A percentile compares a stretch with the other conserved stretches of the same genome.
Conservation (phyloP, 1,140 invertebrate genomes). For the Camponotus pennsylvanicus region DNA sequence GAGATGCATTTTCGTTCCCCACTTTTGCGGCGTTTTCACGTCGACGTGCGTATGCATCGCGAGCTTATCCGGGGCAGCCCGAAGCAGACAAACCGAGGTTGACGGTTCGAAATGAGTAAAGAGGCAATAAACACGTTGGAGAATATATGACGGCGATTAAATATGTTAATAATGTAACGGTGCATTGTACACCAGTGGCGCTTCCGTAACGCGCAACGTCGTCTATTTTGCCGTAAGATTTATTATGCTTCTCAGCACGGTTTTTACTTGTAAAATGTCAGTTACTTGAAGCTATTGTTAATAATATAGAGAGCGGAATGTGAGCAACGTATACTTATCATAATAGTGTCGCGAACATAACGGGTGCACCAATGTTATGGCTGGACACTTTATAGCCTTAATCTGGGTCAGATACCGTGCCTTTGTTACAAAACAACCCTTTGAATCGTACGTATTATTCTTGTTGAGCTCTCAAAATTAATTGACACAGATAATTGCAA, state of each 20-base stretch:
- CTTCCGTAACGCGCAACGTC: conserved; percentile 11
- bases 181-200: neutral
- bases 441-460: conserved; percentile 13
- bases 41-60: neutral
- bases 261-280: conserved; percentile 15
- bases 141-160: conserved; percentile 27
- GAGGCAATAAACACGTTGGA: conserved; percentile 18
- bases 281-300: conserved; percentile 32
- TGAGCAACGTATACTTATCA: conserved; percentile 23
- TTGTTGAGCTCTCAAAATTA: conserved; percentile 4
- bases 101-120: neutral
- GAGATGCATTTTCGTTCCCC: conserved; percentile 44
- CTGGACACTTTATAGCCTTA: conserved; percentile 68
- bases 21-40: conserved; percentile 7
- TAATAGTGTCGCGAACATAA: conserved; percentile 24
- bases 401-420: conserved; percentile 76
- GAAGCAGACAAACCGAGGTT: neutral
- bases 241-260: conserved; percentile 13
- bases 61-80: conserved; percentile 6
- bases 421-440: conserved; percentile 54
- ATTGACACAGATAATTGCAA: conserved; percentile 14
- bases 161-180: conserved; percentile 49
- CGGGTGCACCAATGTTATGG: conserved; percentile 67
- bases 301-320: conserved; percentile 4
- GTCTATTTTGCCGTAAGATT: conserved; percentile 31